phyloP scores from a whole-genome alignment of 2,888 invertebrate species.

The Sarcophaga subvicina region DNA sequence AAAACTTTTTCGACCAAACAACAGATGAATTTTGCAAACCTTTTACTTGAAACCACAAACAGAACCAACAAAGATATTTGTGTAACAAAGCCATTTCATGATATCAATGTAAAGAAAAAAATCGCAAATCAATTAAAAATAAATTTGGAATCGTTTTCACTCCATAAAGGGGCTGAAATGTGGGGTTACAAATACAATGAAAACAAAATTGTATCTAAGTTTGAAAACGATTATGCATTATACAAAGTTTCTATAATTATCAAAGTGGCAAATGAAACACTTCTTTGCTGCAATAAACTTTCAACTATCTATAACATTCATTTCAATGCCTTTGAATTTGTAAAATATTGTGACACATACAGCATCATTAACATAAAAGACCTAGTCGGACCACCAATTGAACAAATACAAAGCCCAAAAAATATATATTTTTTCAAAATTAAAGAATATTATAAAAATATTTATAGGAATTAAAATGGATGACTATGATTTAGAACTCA shows the following conservation, averaged over 20 bases:
- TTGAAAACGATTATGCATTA: conserved; percentile 7
- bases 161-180: not conserved
- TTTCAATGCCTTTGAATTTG: conserved; percentile 8
- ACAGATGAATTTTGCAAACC: conserved; percentile 11
- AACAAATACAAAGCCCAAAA: not conserved
- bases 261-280: not conserved
- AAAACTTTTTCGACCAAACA: conserved; percentile 18
- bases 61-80: no score
- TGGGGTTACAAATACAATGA: not conserved
- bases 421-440: no score
- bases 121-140: conserved; percentile 1
- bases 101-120: not conserved
- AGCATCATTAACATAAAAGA: conserved; percentile 2
- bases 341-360: not conserved
- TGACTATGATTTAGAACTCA: not conserved
- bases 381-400: conserved; percentile 4
- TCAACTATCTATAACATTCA: not conserved
- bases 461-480: conserved; percentile 7
- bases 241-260: not conserved
- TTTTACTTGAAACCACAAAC: no score
- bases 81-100: not conserved
- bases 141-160: not conserved
- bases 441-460: not conserved
- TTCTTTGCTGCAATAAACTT: conserved; percentile 6
- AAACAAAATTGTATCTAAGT: not conserved